Evolutionary conservation across 2,888 invertebrate species (phyloP), one percentile per base, ranked within the genome.

Genomic region (Ophion obscuratus): DNA sequence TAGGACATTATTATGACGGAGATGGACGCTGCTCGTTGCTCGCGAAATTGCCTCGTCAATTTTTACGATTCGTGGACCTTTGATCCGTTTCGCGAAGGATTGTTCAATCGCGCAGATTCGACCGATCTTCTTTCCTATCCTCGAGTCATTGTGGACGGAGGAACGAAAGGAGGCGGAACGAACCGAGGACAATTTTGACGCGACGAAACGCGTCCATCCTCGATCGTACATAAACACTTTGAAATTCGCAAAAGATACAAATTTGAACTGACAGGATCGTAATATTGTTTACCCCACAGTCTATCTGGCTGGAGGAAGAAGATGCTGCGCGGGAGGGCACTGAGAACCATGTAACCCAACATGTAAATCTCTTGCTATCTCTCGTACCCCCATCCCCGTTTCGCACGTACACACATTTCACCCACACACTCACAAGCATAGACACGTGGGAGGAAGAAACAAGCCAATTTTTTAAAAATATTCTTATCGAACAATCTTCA

Each of bases 261-360:
- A 66, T 68, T 76, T 68, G 83, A 81, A 89, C 87, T 92, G 88
- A 92, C 89, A 91, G 89, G 90, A 87, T 89, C 89, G 89, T 91
- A 91, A 92, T 94, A 88, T 93, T 93, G 79, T 86, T 94, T 94
- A 75, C 81, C 94, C 92, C 93, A 91, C 93, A 94, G 94, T 94
- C 94, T 89, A 92, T 94, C 94, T 94, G 93, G 93, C 92, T 93
- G 92, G 94, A 94, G 91, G 94, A 94, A 84, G 94, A 94, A 90
- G 94, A 94, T 77, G 91, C 94, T 92, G 89, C 93, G 92, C 94
- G 93, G 93, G 93, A 94, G 90, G 91, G 90, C 91, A 91, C 92
- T 90, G 93, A 92, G 91, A 93, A 92, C 91, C 93, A 94, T 93
- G 94, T 94, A 92, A 94, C 91, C 91, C 91, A 92, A 93, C 90